Base-by-base conservation (phyloP, 1,140 invertebrate species). In the Helicoverpa armigera region DNA sequence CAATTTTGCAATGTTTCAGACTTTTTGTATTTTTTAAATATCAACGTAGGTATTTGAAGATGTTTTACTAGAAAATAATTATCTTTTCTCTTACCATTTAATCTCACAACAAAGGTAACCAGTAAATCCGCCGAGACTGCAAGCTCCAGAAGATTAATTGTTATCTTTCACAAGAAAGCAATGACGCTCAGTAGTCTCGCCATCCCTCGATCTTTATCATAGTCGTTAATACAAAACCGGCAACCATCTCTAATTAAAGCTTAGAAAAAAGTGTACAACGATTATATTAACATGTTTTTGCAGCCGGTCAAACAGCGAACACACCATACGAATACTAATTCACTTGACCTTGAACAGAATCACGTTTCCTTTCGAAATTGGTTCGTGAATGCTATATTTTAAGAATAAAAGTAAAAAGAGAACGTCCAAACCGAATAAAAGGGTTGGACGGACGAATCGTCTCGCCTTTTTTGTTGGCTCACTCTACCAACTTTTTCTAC, bases 301-400 rank as follows among this genome's bases (percentile, higher is more conserved):
- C 88, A 91, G 90, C 88, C 92, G 92, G 91, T 91, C 92, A 90
- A 92, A 92, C 88, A 85, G 83, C 87, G 89, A 93, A 90, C 88
- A 89, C 91, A 88, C 92, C 88, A 89, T 87, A 89, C 90, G 92
- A 93, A 93, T 94, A 94, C 93, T 94, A 94, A 94, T 93, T 92
- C 86, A 79, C 86, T 88, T 88, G 93, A 93, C 93, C 93, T 94
- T 94, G 91, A 82, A 88, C 85, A 87, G 87, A 92, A 91, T 92
- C 92, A 92, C 93, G 93, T 94, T 94, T 94, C 92, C 91, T 94
- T 94, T 94, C 93, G 89, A 94, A 94, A 94, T 94, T 91, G 90
- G 91, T 90, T 89, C 87, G 92, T 92, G 92, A 93, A 94, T 92
- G 89, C 88, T 87, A 93, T 94, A 92, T 94, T 93, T 93, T 94